Evolutionary conservation across 2,888 invertebrate genomes (phyloP).

Genomic region (Netelia inedita): DNA sequence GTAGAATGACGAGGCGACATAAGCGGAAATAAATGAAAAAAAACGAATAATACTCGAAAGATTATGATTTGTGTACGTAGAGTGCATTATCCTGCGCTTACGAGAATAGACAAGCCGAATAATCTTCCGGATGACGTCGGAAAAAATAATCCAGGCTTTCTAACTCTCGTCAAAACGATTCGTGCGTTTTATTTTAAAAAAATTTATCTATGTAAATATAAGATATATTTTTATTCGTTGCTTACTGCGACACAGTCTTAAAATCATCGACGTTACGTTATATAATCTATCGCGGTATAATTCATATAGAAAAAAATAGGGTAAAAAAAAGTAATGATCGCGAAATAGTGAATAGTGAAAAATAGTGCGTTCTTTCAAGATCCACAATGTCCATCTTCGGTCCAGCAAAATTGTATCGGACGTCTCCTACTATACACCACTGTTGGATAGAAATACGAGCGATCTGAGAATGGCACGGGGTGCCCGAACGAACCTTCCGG

Average conservation of each 20-base stretch:
- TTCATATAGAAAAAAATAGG: constrained; percentile 56
- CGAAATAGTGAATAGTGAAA: too few species aligned
- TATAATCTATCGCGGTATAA: constrained; percentile 56
- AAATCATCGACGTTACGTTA: constrained; percentile 48
- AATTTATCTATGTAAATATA: not conserved
- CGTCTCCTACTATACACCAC: constrained; percentile 50
- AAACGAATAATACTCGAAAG: constrained; percentile 20
- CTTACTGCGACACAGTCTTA: constrained; percentile 45
- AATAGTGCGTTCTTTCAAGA: not conserved
- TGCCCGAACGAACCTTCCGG: constrained; percentile 80
- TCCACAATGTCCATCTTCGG: not conserved
- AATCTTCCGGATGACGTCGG: constrained; percentile 18
- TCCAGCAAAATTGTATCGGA: not conserved
- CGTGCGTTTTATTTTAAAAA: not conserved
- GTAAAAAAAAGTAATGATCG: constrained; percentile 32
- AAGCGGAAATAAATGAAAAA: constrained; percentile 46
- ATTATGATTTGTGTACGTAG: constrained; percentile 29
- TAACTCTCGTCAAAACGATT: constrained; percentile 1
- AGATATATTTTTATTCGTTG: constrained; percentile 28
- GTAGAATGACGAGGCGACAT: constrained; percentile 45
- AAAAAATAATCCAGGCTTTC: constrained; percentile 35
- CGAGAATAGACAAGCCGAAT: constrained; percentile 11
- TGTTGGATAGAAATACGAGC: constrained; percentile 76
- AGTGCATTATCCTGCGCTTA: constrained; percentile 27
- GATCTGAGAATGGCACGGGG: constrained; percentile 81